Base-by-base conservation (phyloP, 2,113 vertebrate genomes). In the Perognathus longimembris region DNA sequence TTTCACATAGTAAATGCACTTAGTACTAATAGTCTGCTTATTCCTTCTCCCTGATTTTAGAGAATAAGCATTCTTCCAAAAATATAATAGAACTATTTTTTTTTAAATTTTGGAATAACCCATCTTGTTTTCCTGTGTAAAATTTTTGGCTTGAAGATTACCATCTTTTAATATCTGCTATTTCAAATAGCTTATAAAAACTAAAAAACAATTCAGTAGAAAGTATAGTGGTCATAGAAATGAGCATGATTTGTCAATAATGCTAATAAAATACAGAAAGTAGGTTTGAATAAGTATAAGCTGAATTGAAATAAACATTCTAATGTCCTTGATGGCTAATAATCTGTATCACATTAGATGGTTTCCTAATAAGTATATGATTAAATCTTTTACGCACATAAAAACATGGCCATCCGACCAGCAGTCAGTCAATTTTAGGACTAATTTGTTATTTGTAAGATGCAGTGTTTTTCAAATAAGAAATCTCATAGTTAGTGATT, bases 11-110 rank as follows among this genome's bases (percentile, higher is more conserved):
- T 84, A 90, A 94, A 38, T 18, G 18, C 82, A 80, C 88, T 95
- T 96, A 76, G 84, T 63, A 26, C 42, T 93, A 94, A 96, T 63
- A 87, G 81, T 83, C 77, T 87, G 18, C 45, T 90, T 90, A 81
- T 70, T 88, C 28, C 28, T 89, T 83, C 77, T 11, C 45, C 32
- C 38, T 88, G n/a, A 94, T 88, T 28, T 85, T 94, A 85, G 4
- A 80, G 79, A 92, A 90, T 76, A 70, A 82, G 24, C 10, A 30
- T 75, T 89, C 91, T 66, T 54, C 64, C 71, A 94, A 78, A 94
- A 87, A 85, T 83, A 75, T 92, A 28, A 38, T n/a, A 83, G 6
- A 64, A n/a, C 89, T 87, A 38, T 89, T 90, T 94, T 82, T 54
- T 40, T 57, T 82, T n/a, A n/a, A n/a, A n/a, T n/a, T 78, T 93